Conservation (phyloP, 2,113 vertebrate species). For the Oncorhynchus keta region DNA sequence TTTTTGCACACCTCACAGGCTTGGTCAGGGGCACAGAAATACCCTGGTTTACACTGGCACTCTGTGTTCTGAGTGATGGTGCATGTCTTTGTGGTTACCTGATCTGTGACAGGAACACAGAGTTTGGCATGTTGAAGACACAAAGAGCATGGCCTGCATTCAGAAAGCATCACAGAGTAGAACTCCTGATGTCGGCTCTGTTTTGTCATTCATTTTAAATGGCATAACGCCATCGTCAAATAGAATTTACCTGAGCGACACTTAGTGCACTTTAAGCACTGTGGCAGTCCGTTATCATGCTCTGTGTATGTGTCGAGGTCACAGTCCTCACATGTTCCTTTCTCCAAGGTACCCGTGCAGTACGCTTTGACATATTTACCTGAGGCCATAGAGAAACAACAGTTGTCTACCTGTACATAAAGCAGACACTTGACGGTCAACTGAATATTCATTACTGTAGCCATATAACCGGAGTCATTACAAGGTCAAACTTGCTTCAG, state of each 20-base stretch:
- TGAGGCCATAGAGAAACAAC: conserved; percentile 28
- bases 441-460: background rate
- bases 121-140: background rate
- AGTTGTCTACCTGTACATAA: background rate
- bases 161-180: background rate
- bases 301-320: conserved; percentile 43
- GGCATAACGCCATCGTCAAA: background rate
- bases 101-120: conserved; percentile 52
- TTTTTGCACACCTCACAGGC: conserved; percentile 73
- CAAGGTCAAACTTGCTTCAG: background rate
- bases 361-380: conserved; percentile 43
- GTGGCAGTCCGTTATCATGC: conserved; percentile 39
- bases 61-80: conserved; percentile 42
- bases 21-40: conserved; percentile 65
- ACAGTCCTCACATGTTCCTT: conserved; percentile 57
- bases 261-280: conserved; percentile 59
- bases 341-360: conserved; percentile 31
- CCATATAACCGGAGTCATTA: background rate
- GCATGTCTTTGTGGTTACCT: conserved; percentile 51
- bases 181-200: background rate
- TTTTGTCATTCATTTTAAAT: conserved; percentile 12
- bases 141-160: background rate
- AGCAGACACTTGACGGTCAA: background rate
- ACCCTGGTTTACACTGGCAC: conserved; percentile 65
- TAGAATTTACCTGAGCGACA: conserved; percentile 64